Percentiles rank a stretch among this genome's conserved stretches.
Evolutionary conservation across 92 coral and sea anemone species (phyloP).

Genomic region (Zoanthus sansibaricus): DNA sequence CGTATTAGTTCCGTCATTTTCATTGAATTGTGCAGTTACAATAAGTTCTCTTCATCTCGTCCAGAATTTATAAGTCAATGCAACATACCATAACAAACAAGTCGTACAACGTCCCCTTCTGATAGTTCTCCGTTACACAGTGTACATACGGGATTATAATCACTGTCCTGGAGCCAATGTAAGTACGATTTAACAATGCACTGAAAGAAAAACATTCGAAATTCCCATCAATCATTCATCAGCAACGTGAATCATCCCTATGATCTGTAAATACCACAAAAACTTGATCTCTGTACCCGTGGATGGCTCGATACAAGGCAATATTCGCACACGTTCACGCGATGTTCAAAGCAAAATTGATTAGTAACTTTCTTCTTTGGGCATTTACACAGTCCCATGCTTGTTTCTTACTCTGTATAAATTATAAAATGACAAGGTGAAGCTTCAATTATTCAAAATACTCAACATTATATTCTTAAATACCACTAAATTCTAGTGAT

Average conservation of each 20-base stretch:
- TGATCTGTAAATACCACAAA: not conserved
- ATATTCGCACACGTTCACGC: constrained; percentile 97
- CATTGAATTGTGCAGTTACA: too few species aligned
- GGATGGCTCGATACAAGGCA: constrained; percentile 94
- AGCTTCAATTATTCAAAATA: not conserved
- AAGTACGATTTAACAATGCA: constrained; percentile 97
- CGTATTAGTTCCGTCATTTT: too few species aligned
- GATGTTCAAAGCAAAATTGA: constrained; percentile 99
- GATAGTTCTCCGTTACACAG: constrained; percentile 91
- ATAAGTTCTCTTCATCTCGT: too few species aligned
- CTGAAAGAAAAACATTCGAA: constrained; percentile 44
- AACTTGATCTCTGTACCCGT: constrained; percentile 54
- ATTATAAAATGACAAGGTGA: not conserved
- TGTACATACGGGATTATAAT: constrained; percentile 98
- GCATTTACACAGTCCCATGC: constrained; percentile 98
- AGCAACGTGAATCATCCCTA: not conserved
- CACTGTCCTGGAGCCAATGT: constrained; percentile 99
- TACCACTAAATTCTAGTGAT: not conserved
- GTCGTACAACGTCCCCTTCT: constrained; percentile 90
- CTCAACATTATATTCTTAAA: not conserved
- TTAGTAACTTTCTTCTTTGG: constrained; percentile 99
- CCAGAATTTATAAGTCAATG: not conserved
- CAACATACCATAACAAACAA: constrained; percentile 94
- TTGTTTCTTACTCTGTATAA: not conserved
- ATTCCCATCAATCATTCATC: not conserved